phyloP scores from a whole-genome alignment of 1,140 invertebrate genomes.

The Semibalanus balanoides region DNA sequence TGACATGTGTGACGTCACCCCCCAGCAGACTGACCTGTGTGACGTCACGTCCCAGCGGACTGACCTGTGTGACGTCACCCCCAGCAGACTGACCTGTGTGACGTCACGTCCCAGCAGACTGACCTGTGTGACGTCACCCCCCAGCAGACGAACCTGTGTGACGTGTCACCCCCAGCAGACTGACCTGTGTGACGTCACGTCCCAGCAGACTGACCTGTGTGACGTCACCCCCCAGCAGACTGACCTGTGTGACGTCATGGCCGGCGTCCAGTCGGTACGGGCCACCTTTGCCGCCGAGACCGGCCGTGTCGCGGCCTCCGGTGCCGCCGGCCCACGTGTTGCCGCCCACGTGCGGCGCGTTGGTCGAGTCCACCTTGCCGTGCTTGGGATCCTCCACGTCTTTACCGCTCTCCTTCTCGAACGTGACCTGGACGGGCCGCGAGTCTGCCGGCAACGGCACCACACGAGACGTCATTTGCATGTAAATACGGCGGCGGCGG shows the following conservation, averaged over 20 bases:
- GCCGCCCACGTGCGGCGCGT: constrained; percentile 83
- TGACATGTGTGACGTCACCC: no score
- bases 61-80: neutral
- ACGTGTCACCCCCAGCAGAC: neutral
- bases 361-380: constrained; percentile 77
- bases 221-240: neutral
- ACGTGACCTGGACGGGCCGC: constrained; percentile 47
- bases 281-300: constrained; percentile 79
- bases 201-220: neutral
- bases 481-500: no score
- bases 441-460: neutral
- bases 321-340: constrained; percentile 93
- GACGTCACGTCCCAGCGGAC: neutral
- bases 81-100: constrained; percentile 22
- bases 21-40: neutral
- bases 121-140: neutral
- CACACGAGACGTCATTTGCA: no score
- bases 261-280: constrained; percentile 83
- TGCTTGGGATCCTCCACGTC: constrained; percentile 71
- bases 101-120: constrained; percentile 39
- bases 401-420: constrained; percentile 51
- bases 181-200: neutral
- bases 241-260: constrained; percentile 52
- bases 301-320: constrained; percentile 78
- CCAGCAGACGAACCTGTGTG: no score